phyloP scores from a whole-genome alignment of 2,797 vertebrate genomes.

The Lagorchestes hirsutus region DNA sequence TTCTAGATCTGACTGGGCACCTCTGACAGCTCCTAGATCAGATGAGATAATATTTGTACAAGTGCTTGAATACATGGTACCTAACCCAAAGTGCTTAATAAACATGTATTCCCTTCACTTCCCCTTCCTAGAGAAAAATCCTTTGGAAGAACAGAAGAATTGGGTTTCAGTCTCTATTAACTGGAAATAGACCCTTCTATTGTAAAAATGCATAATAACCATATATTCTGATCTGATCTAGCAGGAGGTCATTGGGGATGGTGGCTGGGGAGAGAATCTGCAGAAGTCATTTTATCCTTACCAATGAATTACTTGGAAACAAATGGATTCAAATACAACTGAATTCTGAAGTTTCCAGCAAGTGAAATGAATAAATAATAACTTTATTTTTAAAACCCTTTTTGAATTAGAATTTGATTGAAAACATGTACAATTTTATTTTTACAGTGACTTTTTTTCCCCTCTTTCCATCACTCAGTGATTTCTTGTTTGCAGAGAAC shows the following conservation, averaged over 20 bases:
- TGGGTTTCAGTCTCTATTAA: conserved; percentile 12
- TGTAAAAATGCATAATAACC: conserved; percentile 13
- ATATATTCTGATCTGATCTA: neutral
- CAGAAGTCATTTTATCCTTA: neutral
- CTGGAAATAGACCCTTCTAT: conserved; percentile 16
- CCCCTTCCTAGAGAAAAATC: neutral
- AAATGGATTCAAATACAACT: conserved; percentile 33
- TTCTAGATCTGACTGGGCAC: neutral
- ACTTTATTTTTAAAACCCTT: conserved; percentile 27
- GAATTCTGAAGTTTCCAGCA: conserved; percentile 48
- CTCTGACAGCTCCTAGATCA: neutral
- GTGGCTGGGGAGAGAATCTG: neutral
- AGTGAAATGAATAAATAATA: conserved; percentile 34
- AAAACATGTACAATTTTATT: conserved; percentile 29
- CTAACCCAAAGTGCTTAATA: neutral
- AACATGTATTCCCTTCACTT: neutral
- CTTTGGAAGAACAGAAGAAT: neutral
- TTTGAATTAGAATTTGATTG: conserved; percentile 51
- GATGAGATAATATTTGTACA: neutral
- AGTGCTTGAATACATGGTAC: neutral
- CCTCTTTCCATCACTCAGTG: neutral
- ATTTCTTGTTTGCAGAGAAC: neutral
- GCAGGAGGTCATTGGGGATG: neutral
- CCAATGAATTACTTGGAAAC: conserved; percentile 21
- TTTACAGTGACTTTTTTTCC: neutral